Conservation (phyloP, 1,140 invertebrate species). For the Cydia strobilella region DNA sequence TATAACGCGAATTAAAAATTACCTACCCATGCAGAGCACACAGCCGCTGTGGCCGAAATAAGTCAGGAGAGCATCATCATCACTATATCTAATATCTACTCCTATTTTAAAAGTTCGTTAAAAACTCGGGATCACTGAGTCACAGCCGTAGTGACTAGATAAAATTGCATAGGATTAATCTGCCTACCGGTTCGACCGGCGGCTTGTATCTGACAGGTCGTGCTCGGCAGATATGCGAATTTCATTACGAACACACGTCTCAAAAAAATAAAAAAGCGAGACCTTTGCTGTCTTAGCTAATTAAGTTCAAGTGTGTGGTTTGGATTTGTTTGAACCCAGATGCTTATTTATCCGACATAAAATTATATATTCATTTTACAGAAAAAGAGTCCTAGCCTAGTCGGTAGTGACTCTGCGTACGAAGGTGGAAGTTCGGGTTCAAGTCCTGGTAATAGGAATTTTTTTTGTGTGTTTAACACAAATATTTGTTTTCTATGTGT, state of each 20-base stretch:
- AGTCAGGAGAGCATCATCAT: too few species aligned
- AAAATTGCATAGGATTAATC: conserved; percentile 68
- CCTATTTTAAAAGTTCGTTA: conserved; percentile 16
- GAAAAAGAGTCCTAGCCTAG: not conserved
- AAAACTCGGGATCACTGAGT: conserved; percentile 40
- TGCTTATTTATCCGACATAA: too few species aligned
- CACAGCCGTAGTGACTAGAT: conserved; percentile 47
- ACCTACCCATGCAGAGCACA: too few species aligned
- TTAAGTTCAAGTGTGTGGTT: not conserved
- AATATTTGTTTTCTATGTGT: too few species aligned
- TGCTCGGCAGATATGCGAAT: conserved; percentile 48
- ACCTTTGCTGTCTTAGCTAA: not conserved
- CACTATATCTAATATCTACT: too few species aligned
- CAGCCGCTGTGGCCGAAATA: too few species aligned
- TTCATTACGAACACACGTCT: conserved; percentile 50
- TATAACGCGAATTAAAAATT: too few species aligned
- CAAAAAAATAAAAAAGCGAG: not conserved
- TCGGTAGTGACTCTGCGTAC: too few species aligned
- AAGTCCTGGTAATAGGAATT: too few species aligned
- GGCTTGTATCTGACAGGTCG: conserved; percentile 63
- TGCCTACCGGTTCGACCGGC: conserved; percentile 54
- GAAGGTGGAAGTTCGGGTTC: too few species aligned
- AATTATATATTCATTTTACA: too few species aligned
- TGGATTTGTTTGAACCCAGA: not conserved
- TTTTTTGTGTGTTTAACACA: too few species aligned